Evolutionary conservation across 2,797 vertebrate species (phyloP).

Genomic region (Danio tinwini): DNA sequence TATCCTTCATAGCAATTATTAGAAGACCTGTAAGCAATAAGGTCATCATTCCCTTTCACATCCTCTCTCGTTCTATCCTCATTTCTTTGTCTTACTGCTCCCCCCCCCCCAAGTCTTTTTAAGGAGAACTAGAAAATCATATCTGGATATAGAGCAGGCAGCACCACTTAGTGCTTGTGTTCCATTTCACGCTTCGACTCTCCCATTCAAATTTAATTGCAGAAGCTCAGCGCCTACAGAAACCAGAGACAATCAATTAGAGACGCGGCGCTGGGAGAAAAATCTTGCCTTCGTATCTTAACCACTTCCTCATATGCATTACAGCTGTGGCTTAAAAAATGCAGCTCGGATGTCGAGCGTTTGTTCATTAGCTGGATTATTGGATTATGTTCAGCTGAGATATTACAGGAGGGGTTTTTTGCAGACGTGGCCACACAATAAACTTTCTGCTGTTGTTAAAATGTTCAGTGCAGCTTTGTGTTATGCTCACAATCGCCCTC

Average conservation of each 20-base stretch:
- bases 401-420: conserved; percentile 18
- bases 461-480: neutral
- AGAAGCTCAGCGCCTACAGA: conserved; percentile 45
- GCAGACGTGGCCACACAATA: neutral
- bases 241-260: conserved; percentile 51
- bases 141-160: conserved; percentile 50
- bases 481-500: neutral
- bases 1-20: conserved; percentile 28
- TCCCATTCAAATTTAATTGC: conserved; percentile 73
- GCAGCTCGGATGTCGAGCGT: neutral
- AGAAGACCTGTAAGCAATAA: conserved; percentile 27
- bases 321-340: conserved; percentile 22
- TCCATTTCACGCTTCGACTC: conserved; percentile 71
- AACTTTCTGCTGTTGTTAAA: neutral
- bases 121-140: conserved; percentile 55
- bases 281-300: conserved; percentile 23
- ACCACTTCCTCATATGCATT: conserved; percentile 32
- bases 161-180: conserved; percentile 63
- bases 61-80: neutral
- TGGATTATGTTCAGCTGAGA: conserved; percentile 12
- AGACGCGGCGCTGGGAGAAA: conserved; percentile 29
- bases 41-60: conserved; percentile 3
- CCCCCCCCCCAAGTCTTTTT: neutral
- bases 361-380: conserved; percentile 38
- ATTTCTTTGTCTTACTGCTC: conserved; percentile 17